Conservation (phyloP, 2,113 vertebrate species). For the Poeciliopsis retropinna region DNA sequence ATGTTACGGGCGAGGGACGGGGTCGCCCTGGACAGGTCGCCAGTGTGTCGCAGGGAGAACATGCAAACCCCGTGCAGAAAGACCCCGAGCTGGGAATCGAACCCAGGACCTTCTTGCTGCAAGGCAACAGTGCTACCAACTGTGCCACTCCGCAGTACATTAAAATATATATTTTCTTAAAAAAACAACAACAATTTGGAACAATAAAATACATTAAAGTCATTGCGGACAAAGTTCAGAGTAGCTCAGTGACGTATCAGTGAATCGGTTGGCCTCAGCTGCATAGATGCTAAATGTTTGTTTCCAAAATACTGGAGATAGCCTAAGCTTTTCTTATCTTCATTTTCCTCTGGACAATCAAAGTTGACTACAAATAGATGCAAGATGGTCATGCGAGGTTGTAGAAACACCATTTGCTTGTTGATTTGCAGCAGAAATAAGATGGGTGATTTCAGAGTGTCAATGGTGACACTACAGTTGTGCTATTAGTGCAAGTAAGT, state of each 20-base stretch:
- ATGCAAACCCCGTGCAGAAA: too few relatives aligned
- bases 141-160: too few relatives aligned
- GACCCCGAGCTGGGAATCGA: too few relatives aligned
- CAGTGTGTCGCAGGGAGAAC: too few relatives aligned
- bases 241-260: not conserved
- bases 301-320: not conserved
- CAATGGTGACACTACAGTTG: not conserved
- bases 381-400: not conserved
- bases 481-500: too few relatives aligned
- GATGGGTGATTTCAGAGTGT: not conserved
- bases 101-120: too few relatives aligned
- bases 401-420: not conserved
- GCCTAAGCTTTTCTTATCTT: not conserved
- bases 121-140: too few relatives aligned
- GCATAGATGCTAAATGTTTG: not conserved
- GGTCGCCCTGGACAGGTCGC: too few relatives aligned
- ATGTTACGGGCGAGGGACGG: too few relatives aligned
- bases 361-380: not conserved
- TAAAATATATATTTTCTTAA: too few relatives aligned
- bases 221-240: not conserved
- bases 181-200: too few relatives aligned
- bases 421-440: not conserved
- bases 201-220: not conserved
- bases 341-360: not conserved
- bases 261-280: not conserved